Conservation (phyloP, 1,140 invertebrate species). For the Meloidogyne floridensis region DNA sequence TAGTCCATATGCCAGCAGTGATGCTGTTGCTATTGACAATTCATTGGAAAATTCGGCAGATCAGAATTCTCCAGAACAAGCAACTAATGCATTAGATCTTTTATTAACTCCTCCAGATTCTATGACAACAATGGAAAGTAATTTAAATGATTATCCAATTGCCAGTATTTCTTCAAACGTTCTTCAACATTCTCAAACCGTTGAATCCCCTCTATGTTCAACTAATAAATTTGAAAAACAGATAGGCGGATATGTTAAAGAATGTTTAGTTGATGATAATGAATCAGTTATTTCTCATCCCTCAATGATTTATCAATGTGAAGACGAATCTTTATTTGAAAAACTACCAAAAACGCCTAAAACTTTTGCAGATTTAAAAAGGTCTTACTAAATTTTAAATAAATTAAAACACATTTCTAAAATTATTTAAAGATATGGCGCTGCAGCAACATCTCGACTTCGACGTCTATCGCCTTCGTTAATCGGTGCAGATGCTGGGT, state of each 20-base stretch:
- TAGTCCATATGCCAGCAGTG: not conserved
- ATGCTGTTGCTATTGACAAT: not conserved
- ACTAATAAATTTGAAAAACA: too few relatives aligned
- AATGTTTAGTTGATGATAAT: constrained; percentile 53
- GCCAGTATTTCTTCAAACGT: not conserved
- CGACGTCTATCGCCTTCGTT: not conserved
- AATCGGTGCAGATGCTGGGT: not conserved
- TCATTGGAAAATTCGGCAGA: not conserved
- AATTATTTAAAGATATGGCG: not conserved
- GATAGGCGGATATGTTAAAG: not conserved
- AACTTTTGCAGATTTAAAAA: not conserved
- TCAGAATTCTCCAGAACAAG: not conserved
- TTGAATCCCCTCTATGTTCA: not conserved
- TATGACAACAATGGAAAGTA: not conserved
- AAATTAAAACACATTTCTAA: not conserved
- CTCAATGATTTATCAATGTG: constrained; percentile 55
- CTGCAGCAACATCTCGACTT: not conserved
- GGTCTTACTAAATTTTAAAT: not conserved
- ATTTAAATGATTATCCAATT: not conserved
- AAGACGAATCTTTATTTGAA: constrained; percentile 23
- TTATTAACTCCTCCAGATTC: constrained; percentile 1
- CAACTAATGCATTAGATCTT: constrained; percentile 6
- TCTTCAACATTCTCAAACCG: not conserved
- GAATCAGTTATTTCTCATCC: constrained; percentile 64
- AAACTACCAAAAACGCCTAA: not conserved